Evolutionary conservation across 2,797 vertebrate species (phyloP).

Genomic region (Otus scops): DNA sequence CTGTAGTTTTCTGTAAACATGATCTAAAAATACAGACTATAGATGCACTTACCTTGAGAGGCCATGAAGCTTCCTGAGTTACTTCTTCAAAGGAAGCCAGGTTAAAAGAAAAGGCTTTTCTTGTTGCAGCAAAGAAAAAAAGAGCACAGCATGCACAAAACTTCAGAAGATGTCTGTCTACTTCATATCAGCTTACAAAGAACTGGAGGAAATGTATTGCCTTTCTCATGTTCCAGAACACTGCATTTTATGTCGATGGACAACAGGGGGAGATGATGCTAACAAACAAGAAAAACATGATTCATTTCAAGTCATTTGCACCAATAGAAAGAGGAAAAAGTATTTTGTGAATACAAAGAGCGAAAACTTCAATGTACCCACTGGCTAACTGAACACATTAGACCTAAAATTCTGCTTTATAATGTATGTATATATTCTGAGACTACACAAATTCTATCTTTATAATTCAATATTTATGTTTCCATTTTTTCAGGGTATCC

Average conservation of each 20-base stretch:
- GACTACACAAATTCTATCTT: neutral
- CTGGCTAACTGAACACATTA: neutral
- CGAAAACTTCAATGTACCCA: neutral
- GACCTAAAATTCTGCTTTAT: neutral
- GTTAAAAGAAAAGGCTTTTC: conserved; percentile 74
- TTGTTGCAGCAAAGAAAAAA: conserved; percentile 52
- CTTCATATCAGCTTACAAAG: conserved; percentile 56
- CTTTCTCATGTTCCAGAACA: conserved; percentile 33
- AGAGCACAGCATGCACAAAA: conserved; percentile 67
- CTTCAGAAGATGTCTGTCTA: conserved; percentile 67
- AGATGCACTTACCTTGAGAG: conserved; percentile 78
- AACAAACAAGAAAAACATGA: neutral
- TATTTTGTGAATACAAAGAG: neutral
- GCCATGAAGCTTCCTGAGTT: conserved; percentile 77
- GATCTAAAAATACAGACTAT: conserved; percentile 52
- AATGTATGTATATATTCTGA: neutral
- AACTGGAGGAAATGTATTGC: conserved; percentile 24
- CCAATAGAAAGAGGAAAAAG: neutral
- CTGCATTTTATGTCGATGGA: conserved; percentile 57
- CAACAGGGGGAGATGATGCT: conserved; percentile 63
- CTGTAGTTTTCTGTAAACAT: conserved; percentile 46
- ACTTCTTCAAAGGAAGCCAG: conserved; percentile 76
- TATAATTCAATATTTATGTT: neutral
- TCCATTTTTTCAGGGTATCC: neutral
- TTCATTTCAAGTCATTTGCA: neutral